Base-by-base conservation (phyloP, 2,113 vertebrate genomes). In the Hippocampus guttulatus region DNA sequence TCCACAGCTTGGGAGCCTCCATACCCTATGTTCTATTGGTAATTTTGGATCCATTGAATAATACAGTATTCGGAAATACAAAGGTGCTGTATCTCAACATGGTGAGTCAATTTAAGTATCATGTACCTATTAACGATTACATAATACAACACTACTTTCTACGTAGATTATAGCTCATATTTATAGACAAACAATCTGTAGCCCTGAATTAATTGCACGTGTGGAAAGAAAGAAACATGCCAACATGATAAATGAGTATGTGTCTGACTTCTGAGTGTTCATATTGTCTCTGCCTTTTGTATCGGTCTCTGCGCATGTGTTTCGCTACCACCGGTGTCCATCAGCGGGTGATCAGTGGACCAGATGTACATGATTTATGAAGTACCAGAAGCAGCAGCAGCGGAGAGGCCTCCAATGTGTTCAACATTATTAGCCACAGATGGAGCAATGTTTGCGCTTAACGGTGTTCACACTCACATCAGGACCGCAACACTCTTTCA, bases 331-430 rank as follows among this genome's bases (percentile, higher is more conserved):
- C 75, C 73, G 69, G 73, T 47, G 47, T 77, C 74, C 81, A 82
- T 77, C 77, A 68, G 81, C 5, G 0, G 79, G 76, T 66, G 49
- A 78, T 75, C 84, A 65, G n/a, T 54, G 18, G 60, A 72, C 75
- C 89, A 91, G 83, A 85, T 90, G 88, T 83, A 82, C 78, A 70
- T 81, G 84, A 88, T 89, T 87, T 86, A 85, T 81, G 75, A 76
- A 67, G 77, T 80, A 81, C 75, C 80, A 85, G 87, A 78, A 78
- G 82, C 68, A 64, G 83, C 62, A 63, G 70, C 27, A 64, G 33
- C 33, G 33, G 69, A 57, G 67, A 77, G 64, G 75, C 86, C 75
- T 81, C 77, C 75, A 70, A 85, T 25, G 74, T 85, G 83, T 80
- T 88, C 68, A 78, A 84, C 75, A 79, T 89, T 84, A 88, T 87